Percentiles rank a stretch among this genome's conserved stretches.
Conservation (phyloP, 2,113 vertebrate genomes). For the Ochotona princeps region DNA sequence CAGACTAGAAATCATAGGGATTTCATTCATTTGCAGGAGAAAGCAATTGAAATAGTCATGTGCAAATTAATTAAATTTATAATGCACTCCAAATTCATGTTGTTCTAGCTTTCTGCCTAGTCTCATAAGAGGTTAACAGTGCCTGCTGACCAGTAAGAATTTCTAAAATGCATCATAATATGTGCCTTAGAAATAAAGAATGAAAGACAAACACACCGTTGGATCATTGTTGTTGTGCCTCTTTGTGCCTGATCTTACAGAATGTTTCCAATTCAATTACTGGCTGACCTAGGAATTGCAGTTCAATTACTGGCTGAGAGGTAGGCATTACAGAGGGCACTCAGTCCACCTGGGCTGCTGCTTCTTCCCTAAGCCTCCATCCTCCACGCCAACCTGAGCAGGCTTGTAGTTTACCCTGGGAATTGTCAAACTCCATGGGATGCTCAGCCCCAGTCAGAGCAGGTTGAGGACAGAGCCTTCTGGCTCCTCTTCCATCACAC, state of each 20-base stretch:
- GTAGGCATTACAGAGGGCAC: too few relatives aligned
- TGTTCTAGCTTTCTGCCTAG: not conserved
- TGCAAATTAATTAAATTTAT: constrained; percentile 64
- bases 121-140: not conserved
- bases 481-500: not conserved
- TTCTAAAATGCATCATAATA: not conserved
- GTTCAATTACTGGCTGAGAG: too few relatives aligned
- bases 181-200: not conserved
- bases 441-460: not conserved
- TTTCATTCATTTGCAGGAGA: constrained; percentile 55
- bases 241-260: not conserved
- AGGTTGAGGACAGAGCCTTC: not conserved
- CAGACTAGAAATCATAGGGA: constrained; percentile 49
- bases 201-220: not conserved
- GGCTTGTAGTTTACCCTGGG: not conserved
- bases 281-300: too few relatives aligned
- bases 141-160: not conserved
- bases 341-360: not conserved
- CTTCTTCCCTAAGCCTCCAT: not conserved
- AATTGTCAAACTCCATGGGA: not conserved
- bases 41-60: constrained; percentile 50
- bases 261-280: too few relatives aligned
- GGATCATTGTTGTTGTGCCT: not conserved
- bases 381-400: not conserved
- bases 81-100: not conserved